A percentile compares a stretch with the other conserved stretches of the same genome.
These are phyloP conservation scores for Odontocolon sp. DNA, from an alignment of 2,888 invertebrate species.

Conservation along the genomic window DNA sequence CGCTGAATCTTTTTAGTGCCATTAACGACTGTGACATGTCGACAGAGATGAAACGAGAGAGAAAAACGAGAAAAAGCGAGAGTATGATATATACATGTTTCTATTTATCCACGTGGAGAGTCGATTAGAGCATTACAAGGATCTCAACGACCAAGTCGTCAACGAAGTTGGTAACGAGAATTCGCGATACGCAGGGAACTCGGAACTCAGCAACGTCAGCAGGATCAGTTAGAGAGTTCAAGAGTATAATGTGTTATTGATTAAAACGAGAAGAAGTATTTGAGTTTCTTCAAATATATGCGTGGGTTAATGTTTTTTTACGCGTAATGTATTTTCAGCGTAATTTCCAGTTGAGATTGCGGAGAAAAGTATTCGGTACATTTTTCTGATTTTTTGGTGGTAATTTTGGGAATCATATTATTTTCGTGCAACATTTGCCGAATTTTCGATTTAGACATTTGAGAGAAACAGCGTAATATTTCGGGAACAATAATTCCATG, in stretches of 20 bases:
- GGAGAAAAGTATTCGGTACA: too few species aligned
- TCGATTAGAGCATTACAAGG: slow-evolving; percentile 37
- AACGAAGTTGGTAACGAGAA: background rate
- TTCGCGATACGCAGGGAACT: slow-evolving; percentile 2
- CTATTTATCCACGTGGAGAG: slow-evolving; percentile 15
- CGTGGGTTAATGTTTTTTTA: too few species aligned
- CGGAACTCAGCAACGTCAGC: background rate
- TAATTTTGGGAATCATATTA: too few species aligned
- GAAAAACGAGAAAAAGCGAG: slow-evolving; percentile 7
- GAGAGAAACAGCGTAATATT: too few species aligned
- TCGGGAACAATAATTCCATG: too few species aligned
- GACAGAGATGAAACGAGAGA: background rate
- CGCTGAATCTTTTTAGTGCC: background rate
- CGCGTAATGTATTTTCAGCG: too few species aligned
- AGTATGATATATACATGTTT: slow-evolving; percentile 1
- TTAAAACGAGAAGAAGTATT: slow-evolving; percentile 12
- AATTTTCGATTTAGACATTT: too few species aligned
- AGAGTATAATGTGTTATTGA: slow-evolving; percentile 39
- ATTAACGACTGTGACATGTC: background rate
- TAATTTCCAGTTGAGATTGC: too few species aligned
- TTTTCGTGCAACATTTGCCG: too few species aligned
- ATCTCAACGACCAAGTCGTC: slow-evolving; percentile 21
- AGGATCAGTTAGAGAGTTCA: background rate
- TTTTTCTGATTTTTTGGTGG: too few species aligned
- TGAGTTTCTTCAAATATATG: slow-evolving; percentile 28